Base-by-base conservation (phyloP, 1,140 invertebrate genomes). In the Drosophila gunungcola region DNA sequence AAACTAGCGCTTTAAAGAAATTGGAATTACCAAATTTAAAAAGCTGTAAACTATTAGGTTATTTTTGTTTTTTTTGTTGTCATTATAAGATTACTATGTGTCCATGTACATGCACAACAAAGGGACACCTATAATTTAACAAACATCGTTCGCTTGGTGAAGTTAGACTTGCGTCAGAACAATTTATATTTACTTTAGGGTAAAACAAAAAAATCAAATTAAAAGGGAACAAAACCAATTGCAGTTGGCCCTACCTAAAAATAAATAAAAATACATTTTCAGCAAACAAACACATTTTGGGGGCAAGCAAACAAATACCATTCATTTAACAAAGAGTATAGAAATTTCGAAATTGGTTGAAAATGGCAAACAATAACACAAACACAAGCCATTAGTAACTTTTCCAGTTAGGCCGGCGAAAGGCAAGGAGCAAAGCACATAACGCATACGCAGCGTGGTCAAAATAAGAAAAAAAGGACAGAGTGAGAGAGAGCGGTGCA, bases 301-400 rank as follows among this genome's bases (percentile, higher is more conserved):
- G 49, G 34, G 39, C 52, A 75, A 48, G 34, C 38, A 64, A 75
- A 75, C 67, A 73, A 73, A 73, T 64, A 51, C 21, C 46, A 57
- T 65, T 56, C 53, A 57, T 75, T 75, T 53, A 45, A 13, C 60
- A 55, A 49, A 64, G 51, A 51, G 51, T 53, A 70, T 57, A 70
- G 41, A 51, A 38, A 48, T 49, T 73, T 27, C 10, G 51, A 73
- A 73, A 73, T 62, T 53, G 72, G 60, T 56, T 54, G 53, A 51
- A 56, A 75, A 75, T 48, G 53, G 42, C 72, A 45, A 75, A 74
- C 58, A 56, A 65, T 57, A 67, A 72, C 68, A 49, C 36, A 74
- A 74, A 52, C 61, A 55, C 73, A 36, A 45, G 32, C 73, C 73
- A 76, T 75, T 75, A 75, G 73, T 52, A 75, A 75, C 73, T 75